These are phyloP conservation scores for Caenorhabditis sulstoni DNA, from an alignment of 2,888 invertebrate species.

Conservation along the genomic window DNA sequence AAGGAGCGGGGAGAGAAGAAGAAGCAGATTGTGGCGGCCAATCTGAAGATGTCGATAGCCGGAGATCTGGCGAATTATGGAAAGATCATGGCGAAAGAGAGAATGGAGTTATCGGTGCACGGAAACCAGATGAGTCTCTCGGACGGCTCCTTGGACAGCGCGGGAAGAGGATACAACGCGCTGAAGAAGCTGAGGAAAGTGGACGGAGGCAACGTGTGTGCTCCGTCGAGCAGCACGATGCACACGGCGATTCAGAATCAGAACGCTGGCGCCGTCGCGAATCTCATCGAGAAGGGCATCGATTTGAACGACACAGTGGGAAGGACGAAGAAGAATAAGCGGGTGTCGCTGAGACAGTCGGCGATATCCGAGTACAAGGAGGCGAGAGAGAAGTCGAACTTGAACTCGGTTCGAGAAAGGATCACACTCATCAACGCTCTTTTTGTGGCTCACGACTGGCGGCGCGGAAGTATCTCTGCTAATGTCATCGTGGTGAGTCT, in stretches of 20 bases:
- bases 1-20: slow-evolving; percentile 55
- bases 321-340: slow-evolving; percentile 33
- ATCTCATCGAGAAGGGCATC: slow-evolving; percentile 70
- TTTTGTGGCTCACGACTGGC: slow-evolving; percentile 69
- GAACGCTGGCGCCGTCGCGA: slow-evolving; percentile 64
- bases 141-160: slow-evolving; percentile 68
- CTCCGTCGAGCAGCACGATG: slow-evolving; percentile 63
- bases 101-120: slow-evolving; percentile 55
- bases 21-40: slow-evolving; percentile 54
- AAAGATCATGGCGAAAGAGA: slow-evolving; percentile 62
- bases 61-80: slow-evolving; percentile 71
- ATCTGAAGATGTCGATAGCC: slow-evolving; percentile 50
- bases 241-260: slow-evolving; percentile 63
- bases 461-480: slow-evolving; percentile 55
- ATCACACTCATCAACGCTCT: slow-evolving; percentile 70
- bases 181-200: slow-evolving; percentile 66
- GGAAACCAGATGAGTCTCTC: slow-evolving; percentile 64
- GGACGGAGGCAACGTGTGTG: slow-evolving; percentile 34
- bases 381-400: slow-evolving; percentile 59
- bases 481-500: slow-evolving; percentile 29
- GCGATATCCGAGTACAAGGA: slow-evolving; percentile 65
- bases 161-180: slow-evolving; percentile 68
- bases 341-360: slow-evolving; percentile 60
- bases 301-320: slow-evolving; percentile 67
- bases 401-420: slow-evolving; percentile 62